These are phyloP conservation scores for Ectropis crepuscularia DNA, from an alignment of 2,888 invertebrate genomes.

Conservation along the genomic window DNA sequence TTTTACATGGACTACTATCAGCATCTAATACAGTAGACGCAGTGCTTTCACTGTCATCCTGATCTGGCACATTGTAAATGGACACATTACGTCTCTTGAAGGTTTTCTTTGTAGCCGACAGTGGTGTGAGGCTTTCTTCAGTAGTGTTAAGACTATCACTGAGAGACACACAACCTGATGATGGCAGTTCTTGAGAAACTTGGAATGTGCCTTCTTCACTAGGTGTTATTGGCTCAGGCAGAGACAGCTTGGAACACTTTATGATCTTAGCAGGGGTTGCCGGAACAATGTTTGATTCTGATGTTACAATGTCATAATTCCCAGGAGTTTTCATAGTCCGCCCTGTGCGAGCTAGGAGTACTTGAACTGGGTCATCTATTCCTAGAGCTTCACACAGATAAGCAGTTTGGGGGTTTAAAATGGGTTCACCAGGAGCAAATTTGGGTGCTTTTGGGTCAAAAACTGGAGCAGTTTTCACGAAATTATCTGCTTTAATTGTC, in stretches of 20 bases:
- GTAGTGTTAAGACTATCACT: slow-evolving; percentile 52
- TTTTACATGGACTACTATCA: slow-evolving; percentile 56
- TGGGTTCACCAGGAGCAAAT: slow-evolving; percentile 75
- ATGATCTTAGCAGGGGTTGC: slow-evolving; percentile 53
- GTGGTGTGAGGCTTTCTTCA: slow-evolving; percentile 62
- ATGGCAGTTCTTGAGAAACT: slow-evolving; percentile 44
- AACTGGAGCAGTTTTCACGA: slow-evolving; percentile 89
- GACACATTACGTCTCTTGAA: slow-evolving; percentile 77
- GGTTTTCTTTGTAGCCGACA: slow-evolving; percentile 61
- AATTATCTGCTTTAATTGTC: slow-evolving; percentile 89
- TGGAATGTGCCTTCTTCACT: slow-evolving; percentile 54
- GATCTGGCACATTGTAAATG: slow-evolving; percentile 67
- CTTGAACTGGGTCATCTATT: slow-evolving; percentile 92
- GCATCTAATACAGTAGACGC: slow-evolving; percentile 50
- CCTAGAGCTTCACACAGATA: slow-evolving; percentile 87
- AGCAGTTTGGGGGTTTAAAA: slow-evolving; percentile 89
- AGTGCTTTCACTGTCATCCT: slow-evolving; percentile 57
- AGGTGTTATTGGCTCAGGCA: slow-evolving; percentile 74
- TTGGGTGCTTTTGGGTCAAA: slow-evolving; percentile 76
- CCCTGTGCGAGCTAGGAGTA: slow-evolving; percentile 83
- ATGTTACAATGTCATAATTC: slow-evolving; percentile 6
- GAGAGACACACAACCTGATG: slow-evolving; percentile 51
- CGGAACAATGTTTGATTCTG: slow-evolving; percentile 33
- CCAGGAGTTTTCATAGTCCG: slow-evolving; percentile 65
- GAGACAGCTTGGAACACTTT: slow-evolving; percentile 63